These are phyloP conservation scores for Microctenopoma steveboyesi DNA, from an alignment of 2,797 vertebrate genomes.

Conservation along the genomic window DNA sequence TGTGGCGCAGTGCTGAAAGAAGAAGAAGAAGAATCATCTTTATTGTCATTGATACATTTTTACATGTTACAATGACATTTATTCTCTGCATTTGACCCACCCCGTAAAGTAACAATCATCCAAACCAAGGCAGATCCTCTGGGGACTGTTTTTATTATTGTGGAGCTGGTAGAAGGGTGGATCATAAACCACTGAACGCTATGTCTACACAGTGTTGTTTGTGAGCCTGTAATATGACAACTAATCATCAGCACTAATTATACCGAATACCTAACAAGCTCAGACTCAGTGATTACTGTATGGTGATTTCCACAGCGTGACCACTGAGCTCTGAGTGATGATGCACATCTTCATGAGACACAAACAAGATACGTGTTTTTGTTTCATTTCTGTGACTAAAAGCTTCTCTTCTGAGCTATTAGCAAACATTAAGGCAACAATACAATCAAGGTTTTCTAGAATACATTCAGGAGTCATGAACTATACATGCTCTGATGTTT, in stretches of 20 bases:
- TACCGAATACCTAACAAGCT: not conserved
- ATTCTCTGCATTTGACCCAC: too few species aligned
- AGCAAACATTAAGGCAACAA: not conserved
- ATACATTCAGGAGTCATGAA: constrained; percentile 4
- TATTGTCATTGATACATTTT: too few species aligned
- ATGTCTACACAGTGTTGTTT: constrained; percentile 15
- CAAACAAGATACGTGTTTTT: not conserved
- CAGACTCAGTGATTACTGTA: not conserved
- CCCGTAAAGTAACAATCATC: not conserved
- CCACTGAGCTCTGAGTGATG: not conserved
- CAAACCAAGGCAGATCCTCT: not conserved
- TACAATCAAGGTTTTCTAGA: not conserved
- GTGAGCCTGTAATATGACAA: not conserved
- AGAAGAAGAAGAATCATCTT: too few species aligned
- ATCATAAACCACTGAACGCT: constrained; percentile 6
- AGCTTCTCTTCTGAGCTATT: not conserved
- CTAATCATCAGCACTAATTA: not conserved
- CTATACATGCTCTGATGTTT: constrained; percentile 22
- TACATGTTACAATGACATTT: too few species aligned
- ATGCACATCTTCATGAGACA: not conserved
- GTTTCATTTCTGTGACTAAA: not conserved
- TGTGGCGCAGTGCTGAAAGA: not conserved
- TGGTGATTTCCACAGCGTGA: not conserved
- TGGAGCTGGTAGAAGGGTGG: not conserved
- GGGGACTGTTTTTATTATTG: not conserved